These are phyloP conservation scores for Rhyzopertha dominica DNA, from an alignment of 1,140 invertebrate species.

Conservation along the genomic window DNA sequence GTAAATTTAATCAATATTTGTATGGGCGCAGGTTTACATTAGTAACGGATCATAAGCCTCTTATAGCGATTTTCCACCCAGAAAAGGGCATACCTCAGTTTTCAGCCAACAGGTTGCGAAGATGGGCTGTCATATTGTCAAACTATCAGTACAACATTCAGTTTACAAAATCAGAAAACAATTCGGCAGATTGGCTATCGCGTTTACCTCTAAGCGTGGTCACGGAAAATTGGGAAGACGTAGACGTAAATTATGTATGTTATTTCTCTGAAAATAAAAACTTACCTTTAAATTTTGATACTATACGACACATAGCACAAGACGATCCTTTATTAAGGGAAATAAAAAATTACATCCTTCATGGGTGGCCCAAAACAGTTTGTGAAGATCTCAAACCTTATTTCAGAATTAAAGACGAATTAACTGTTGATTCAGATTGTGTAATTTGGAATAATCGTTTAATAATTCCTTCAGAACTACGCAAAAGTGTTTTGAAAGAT, in stretches of 20 bases:
- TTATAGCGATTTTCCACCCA: constrained; percentile 5
- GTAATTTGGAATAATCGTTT: constrained; percentile 2
- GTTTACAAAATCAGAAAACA: constrained; percentile 9
- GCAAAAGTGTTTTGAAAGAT: constrained; percentile 3
- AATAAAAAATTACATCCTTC: constrained; percentile 2
- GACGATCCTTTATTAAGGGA: constrained; percentile 3
- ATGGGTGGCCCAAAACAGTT: constrained; percentile 5
- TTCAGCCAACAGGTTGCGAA: constrained; percentile 8
- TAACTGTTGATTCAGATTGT: constrained; percentile 2
- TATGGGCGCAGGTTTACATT: constrained; percentile 7
- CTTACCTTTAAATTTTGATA: constrained; percentile 10
- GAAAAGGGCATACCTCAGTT: constrained; percentile 10
- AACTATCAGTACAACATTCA: constrained; percentile 8
- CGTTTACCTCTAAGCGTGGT: background rate
- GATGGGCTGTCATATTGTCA: constrained; percentile 10
- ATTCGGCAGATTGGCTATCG: constrained; percentile 10
- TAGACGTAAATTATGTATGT: constrained; percentile 2
- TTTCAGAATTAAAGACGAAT: constrained; percentile 5
- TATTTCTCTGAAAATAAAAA: constrained; percentile 9
- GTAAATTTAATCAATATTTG: constrained; percentile 11
- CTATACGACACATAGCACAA: background rate
- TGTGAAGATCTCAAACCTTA: background rate
- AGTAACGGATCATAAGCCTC: constrained; percentile 9
- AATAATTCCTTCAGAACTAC: constrained; percentile 11
- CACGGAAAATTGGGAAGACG: constrained; percentile 1